These are phyloP conservation scores for Speoplatyrhinus poulsoni DNA, from an alignment of 2,113 vertebrate genomes.

Conservation along the genomic window DNA sequence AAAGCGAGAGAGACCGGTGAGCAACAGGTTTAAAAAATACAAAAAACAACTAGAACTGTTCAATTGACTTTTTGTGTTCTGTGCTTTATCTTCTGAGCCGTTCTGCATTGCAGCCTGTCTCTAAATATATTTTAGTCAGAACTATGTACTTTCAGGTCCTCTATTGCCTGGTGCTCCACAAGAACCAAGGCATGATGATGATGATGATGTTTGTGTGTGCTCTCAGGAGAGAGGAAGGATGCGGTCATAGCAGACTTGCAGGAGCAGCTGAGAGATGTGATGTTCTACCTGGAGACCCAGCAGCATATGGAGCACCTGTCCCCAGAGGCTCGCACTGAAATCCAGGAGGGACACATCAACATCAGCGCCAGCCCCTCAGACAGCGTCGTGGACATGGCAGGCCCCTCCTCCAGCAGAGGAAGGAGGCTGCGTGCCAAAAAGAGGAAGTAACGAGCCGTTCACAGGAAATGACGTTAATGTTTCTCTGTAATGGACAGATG, in stretches of 20 bases:
- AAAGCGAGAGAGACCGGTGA: conserved; percentile 79
- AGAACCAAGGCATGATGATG: too few species aligned
- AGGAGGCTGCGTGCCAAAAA: conserved; percentile 89
- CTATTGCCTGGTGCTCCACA: too few species aligned
- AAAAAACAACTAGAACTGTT: background rate
- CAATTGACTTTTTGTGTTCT: too few species aligned
- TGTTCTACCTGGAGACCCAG: conserved; percentile 95
- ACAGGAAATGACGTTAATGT: background rate
- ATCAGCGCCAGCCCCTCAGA: conserved; percentile 78
- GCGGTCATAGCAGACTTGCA: conserved; percentile 86
- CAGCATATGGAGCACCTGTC: conserved; percentile 92
- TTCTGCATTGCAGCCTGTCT: too few species aligned
- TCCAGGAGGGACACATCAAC: conserved; percentile 97
- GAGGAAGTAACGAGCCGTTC: conserved; percentile 78
- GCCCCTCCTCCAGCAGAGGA: conserved; percentile 74
- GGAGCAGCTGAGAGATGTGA: conserved; percentile 95
- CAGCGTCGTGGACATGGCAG: conserved; percentile 37
- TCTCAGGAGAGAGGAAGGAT: conserved; percentile 82
- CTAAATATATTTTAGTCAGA: background rate
- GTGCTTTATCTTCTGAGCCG: background rate
- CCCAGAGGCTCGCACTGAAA: conserved; percentile 87
- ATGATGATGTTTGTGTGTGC: background rate
- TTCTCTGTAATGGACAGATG: background rate
- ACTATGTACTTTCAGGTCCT: background rate
- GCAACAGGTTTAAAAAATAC: background rate